A percentile compares a stretch with the other conserved stretches of the same genome.
Evolutionary conservation across 2,113 vertebrate species (phyloP).

Genomic region (Emydocephalus ijimae): DNA sequence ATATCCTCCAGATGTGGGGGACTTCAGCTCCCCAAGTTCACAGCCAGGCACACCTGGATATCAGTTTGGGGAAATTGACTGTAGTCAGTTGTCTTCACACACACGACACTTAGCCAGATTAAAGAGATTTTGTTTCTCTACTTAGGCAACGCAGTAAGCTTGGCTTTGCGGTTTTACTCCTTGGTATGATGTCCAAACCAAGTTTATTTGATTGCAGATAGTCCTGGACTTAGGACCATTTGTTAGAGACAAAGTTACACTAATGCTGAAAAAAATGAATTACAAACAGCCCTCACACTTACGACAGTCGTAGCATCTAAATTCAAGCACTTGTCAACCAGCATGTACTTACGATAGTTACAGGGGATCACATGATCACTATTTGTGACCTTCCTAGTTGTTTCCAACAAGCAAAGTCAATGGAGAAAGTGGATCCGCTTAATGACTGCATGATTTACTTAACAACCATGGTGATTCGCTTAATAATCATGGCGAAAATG

Average conservation of each 20-base stretch:
- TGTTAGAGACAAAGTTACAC: background rate
- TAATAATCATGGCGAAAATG: background rate
- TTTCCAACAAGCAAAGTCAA: background rate
- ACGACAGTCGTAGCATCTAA: too few relatives aligned
- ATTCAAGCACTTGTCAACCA: background rate
- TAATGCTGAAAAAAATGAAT: background rate
- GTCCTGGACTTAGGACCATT: background rate
- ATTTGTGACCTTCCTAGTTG: background rate
- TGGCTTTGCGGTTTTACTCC: background rate
- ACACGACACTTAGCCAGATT: background rate
- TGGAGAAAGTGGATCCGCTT: background rate
- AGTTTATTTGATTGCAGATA: background rate
- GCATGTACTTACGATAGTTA: background rate
- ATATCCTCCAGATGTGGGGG: background rate
- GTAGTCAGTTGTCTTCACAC: background rate
- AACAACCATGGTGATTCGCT: background rate
- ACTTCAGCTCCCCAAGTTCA: background rate
- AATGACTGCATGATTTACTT: background rate
- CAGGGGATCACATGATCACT: background rate
- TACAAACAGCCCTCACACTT: too few relatives aligned
- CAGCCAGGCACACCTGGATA: background rate
- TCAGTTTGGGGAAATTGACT: background rate
- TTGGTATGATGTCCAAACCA: background rate
- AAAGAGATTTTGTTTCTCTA: background rate
- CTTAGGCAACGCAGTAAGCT: background rate